A percentile compares a stretch with the other conserved stretches of the same genome.
phyloP scores from a whole-genome alignment of 2,888 invertebrate genomes.

The Phortica okadai region DNA sequence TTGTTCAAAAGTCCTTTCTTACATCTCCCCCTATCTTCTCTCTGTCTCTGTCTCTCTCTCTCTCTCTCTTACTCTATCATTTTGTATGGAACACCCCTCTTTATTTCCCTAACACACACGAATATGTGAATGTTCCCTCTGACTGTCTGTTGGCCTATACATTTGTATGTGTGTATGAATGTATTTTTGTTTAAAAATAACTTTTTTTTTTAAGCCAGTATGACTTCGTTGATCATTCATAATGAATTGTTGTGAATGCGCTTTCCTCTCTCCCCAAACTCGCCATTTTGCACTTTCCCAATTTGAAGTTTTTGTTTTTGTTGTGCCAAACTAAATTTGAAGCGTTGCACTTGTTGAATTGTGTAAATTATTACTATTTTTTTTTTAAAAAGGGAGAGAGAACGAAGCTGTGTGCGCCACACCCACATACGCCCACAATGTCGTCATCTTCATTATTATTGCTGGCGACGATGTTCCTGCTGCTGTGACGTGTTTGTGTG shows the following conservation, averaged over 20 bases:
- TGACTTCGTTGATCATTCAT: conserved; percentile 45
- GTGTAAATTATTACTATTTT: background rate
- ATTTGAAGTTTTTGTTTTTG: background rate
- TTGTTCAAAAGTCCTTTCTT: conserved; percentile 20
- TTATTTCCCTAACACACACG: too few species aligned
- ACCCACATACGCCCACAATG: too few species aligned
- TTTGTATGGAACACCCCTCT: too few species aligned
- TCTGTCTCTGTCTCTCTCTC: too few species aligned
- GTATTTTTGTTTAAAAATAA: conserved; percentile 20
- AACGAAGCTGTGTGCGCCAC: too few species aligned
- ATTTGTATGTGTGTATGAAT: background rate
- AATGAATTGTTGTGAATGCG: conserved; percentile 61
- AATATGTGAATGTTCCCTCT: background rate
- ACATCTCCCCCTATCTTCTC: too few species aligned
- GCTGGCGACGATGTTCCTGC: too few species aligned
- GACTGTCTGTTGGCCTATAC: background rate
- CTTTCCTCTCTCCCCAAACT: background rate
- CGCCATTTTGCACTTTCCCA: background rate
- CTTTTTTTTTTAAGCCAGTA: conserved; percentile 61
- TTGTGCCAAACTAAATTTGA: too few species aligned
- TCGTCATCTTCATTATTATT: too few species aligned
- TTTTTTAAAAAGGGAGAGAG: too few species aligned
- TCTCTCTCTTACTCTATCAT: too few species aligned
- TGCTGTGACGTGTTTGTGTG: too few species aligned
- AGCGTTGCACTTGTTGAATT: conserved; percentile 10